Conservation (phyloP, 2,797 vertebrate genomes). For the Pelochelys cantorii region DNA sequence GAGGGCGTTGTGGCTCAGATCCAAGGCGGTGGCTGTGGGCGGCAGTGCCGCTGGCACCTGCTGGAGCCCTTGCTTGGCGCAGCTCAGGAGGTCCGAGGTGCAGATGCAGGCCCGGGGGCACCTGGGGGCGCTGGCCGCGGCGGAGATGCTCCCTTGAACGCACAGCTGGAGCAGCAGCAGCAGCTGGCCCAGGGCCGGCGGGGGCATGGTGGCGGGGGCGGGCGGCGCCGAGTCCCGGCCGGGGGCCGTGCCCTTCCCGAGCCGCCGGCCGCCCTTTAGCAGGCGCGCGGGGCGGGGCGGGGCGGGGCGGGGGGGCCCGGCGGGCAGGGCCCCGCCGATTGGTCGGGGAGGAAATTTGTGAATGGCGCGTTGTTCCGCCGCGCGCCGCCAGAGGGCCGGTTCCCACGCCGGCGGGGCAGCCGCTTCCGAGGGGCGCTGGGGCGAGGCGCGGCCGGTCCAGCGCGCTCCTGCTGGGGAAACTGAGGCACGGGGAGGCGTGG, state of each 20-base stretch:
- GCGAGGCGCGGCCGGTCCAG: no score
- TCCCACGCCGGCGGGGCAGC: no score
- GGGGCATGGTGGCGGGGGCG: slow-evolving; percentile 51
- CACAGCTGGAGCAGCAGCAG: slow-evolving; percentile 73
- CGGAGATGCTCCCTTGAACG: background rate
- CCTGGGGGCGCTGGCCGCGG: background rate
- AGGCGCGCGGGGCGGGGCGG: slow-evolving; percentile 61
- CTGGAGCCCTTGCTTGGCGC: slow-evolving; percentile 80
- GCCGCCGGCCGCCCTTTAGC: slow-evolving; percentile 60
- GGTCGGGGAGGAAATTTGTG: slow-evolving; percentile 52
- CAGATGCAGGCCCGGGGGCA: slow-evolving; percentile 86
- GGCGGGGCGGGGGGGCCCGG: slow-evolving; percentile 50
- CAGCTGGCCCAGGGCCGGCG: slow-evolving; percentile 39
- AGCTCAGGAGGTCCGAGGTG: slow-evolving; percentile 92
- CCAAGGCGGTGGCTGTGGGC: slow-evolving; percentile 80
- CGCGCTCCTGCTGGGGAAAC: background rate
- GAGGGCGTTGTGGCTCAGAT: slow-evolving; percentile 91
- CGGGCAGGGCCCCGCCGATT: slow-evolving; percentile 64
- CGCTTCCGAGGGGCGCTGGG: background rate
- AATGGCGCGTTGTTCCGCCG: slow-evolving; percentile 25
- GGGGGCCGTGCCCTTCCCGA: background rate
- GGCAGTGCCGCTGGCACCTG: slow-evolving; percentile 81
- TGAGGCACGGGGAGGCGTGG: background rate
- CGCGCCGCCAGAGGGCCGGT: background rate
- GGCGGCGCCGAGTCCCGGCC: no score